Conservation (phyloP, 2,113 vertebrate species). For the Sula dactylatra region DNA sequence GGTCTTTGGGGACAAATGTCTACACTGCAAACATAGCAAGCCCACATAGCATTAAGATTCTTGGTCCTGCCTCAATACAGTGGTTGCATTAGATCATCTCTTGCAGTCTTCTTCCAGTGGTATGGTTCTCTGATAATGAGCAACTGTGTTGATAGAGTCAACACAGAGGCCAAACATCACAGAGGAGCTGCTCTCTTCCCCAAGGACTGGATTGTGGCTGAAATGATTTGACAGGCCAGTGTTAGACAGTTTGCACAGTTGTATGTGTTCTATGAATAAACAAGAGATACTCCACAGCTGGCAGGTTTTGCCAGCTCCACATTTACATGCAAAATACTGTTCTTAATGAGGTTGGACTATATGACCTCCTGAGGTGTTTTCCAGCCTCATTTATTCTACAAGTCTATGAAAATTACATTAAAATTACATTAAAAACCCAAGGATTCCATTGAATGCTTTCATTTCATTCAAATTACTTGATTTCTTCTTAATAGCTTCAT, state of each 20-base stretch:
- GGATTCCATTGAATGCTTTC: not conserved
- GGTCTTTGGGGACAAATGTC: not conserved
- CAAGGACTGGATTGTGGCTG: not conserved
- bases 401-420: slow-evolving; percentile 12
- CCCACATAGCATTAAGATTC: not conserved
- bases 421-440: not conserved
- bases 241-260: not conserved
- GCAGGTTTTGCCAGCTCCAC: not conserved
- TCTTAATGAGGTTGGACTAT: not conserved
- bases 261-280: not conserved
- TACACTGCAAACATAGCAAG: not conserved
- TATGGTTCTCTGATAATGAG: not conserved
- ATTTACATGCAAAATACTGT: not conserved
- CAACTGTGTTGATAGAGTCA: not conserved
- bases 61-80: not conserved
- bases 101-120: not conserved
- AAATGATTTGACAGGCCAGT: not conserved
- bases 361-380: not conserved
- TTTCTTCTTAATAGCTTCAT: not conserved
- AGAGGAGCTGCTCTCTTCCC: not conserved
- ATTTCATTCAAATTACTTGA: not conserved
- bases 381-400: not conserved
- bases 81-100: not conserved
- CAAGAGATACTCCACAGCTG: not conserved
- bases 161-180: not conserved